Evolutionary conservation across 2,888 invertebrate species (phyloP), one percentile per base, ranked within the genome.

Genomic region (Agrotis ipsilon): DNA sequence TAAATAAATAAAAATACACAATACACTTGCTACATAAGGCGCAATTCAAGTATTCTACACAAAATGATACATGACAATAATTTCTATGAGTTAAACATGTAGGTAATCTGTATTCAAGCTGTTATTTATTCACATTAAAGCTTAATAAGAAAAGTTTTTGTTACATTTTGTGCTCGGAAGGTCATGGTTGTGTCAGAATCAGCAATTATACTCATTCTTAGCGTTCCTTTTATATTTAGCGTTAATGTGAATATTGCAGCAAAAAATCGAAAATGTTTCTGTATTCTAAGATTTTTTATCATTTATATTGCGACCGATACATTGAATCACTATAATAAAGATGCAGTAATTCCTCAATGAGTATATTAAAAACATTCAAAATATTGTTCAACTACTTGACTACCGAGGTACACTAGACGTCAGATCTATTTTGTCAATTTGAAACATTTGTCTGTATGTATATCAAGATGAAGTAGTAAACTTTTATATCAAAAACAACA

Each of bases 1-100:
- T 85, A 94, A 96, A 95, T 94, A 94, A 96, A 94, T 93, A 92
- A 91, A 90, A 91, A 87, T 92, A 93, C 92, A 93, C 90, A 92
- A 90, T 92, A 93, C 90, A 89, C 80, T 88, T 89, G 85, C 90
- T 92, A 92, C 89, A 84, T 90, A 92, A 91, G 91, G 92, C 92
- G 88, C 88, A 91, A 91, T 91, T 85, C 76, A 91, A 89, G 82
- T 89, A 88, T 75, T 65, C 89, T 89, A 88, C 84, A 86, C 78
- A 86, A 39, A 90, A 88, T 84, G 77, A 88, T 87, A 87, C 62
- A 78, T 75, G 80, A 83, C 76, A 81, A 80, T 81, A 78, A 83
- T 69, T 82, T 85, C 69, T 82, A 80, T 80, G 67, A 75, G 73
- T 72, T 79, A 79, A 79, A 78, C 58, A 80, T 81, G 73, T 76